Conservation (phyloP, 2,888 invertebrate genomes). For the Drosophila siamana region DNA sequence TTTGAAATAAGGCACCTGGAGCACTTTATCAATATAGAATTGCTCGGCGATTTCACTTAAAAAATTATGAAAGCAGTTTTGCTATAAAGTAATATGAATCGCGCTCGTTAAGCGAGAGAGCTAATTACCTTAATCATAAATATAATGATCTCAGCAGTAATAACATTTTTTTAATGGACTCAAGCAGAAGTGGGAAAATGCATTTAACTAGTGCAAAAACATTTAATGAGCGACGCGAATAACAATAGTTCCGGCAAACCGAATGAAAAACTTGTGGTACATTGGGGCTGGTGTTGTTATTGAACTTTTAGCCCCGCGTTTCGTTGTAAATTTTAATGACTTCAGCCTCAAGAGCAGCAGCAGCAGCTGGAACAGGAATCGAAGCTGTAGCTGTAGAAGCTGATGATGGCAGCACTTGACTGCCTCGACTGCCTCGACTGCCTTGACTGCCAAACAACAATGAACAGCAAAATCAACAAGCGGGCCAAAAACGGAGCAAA, state of each 20-base stretch:
- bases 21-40: neutral
- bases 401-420: neutral
- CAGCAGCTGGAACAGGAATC: constrained; percentile 13
- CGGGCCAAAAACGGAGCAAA: neutral
- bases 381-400: constrained; percentile 1
- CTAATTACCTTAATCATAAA: constrained; percentile 8
- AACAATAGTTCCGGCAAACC: constrained; percentile 18
- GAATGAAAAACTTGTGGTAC: constrained; percentile 15
- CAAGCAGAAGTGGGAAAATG: neutral
- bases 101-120: constrained; percentile 1
- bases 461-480: constrained; percentile 31
- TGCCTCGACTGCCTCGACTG: no score
- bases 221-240: constrained; percentile 28
- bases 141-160: neutral
- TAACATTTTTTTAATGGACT: constrained; percentile 4
- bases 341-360: constrained; percentile 22
- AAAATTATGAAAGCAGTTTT: no score
- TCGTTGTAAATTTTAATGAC: constrained; percentile 66
- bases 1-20: neutral
- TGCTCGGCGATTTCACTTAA: no score
- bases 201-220: constrained; percentile 13
- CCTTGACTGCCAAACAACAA: constrained; percentile 39
- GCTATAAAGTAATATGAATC: neutral
- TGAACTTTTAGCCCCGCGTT: constrained; percentile 42
- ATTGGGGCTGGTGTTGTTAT: constrained; percentile 28